These are phyloP conservation scores for Parazoanthus swiftii DNA, from an alignment of 92 coral and sea anemone genomes.

Conservation along the genomic window DNA sequence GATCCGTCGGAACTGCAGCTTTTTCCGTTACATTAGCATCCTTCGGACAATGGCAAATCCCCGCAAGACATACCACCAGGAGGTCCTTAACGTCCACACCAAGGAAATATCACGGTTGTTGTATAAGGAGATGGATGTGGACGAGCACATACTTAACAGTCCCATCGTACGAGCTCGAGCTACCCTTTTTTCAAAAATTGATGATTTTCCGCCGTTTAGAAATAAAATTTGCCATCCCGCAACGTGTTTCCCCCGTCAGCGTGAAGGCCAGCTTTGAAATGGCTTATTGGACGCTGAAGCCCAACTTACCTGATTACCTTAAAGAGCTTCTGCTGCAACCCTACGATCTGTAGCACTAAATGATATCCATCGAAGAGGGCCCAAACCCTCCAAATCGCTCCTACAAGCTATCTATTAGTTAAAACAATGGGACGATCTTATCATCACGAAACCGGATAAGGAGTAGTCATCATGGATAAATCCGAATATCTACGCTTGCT, in stretches of 20 bases:
- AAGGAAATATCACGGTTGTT: slow-evolving; percentile 33
- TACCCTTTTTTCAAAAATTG: slow-evolving; percentile 48
- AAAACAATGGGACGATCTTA: too few relatives aligned
- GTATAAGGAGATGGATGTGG: slow-evolving; percentile 39
- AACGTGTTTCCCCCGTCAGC: slow-evolving; percentile 18
- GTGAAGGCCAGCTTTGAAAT: slow-evolving; percentile 47
- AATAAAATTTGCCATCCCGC: slow-evolving; percentile 50
- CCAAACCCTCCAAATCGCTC: neutral
- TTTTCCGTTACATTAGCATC: slow-evolving; percentile 20
- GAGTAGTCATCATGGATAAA: too few relatives aligned
- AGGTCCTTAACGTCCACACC: slow-evolving; percentile 38
- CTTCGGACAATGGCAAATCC: slow-evolving; percentile 4
- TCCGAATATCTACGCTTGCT: too few relatives aligned
- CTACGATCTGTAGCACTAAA: too few relatives aligned
- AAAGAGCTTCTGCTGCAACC: too few relatives aligned
- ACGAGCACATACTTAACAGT: slow-evolving; percentile 44
- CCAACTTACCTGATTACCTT: too few relatives aligned
- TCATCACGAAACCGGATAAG: too few relatives aligned
- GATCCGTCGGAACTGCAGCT: slow-evolving; percentile 31
- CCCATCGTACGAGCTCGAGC: slow-evolving; percentile 33
- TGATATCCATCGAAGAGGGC: too few relatives aligned
- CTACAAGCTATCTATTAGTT: neutral
- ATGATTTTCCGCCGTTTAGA: slow-evolving; percentile 37
- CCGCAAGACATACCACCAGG: slow-evolving; percentile 12
- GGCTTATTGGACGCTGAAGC: too few relatives aligned